These are phyloP conservation scores for Cryptus armator DNA, from an alignment of 2,888 invertebrate genomes.

Conservation along the genomic window DNA sequence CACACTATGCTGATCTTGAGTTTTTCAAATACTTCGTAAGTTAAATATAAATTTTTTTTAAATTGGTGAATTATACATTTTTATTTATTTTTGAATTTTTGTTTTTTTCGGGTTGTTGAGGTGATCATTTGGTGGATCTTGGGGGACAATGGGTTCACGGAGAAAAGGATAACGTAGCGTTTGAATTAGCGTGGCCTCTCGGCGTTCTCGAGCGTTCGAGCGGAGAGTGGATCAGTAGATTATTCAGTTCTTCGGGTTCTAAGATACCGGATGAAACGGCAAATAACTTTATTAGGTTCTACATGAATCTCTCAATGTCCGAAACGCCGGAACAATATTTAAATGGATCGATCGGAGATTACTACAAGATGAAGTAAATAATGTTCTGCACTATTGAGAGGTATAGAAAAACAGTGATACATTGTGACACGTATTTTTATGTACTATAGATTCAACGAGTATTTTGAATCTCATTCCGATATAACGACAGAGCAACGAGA, in stretches of 20 bases:
- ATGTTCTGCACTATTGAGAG: neutral
- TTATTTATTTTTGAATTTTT: neutral
- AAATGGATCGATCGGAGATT: slow-evolving; percentile 61
- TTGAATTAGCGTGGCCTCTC: slow-evolving; percentile 75
- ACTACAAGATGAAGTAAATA: slow-evolving; percentile 61
- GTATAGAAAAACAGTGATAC: neutral
- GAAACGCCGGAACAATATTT: no score
- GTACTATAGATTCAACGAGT: slow-evolving; percentile 62
- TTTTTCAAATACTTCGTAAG: no score
- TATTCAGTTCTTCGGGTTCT: slow-evolving; percentile 54
- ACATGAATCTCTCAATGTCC: slow-evolving; percentile 3
- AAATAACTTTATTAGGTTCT: slow-evolving; percentile 6
- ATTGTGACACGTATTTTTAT: neutral
- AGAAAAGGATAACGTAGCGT: slow-evolving; percentile 74
- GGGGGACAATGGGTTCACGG: slow-evolving; percentile 81
- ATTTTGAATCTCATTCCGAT: slow-evolving; percentile 66
- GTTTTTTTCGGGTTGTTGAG: slow-evolving; percentile 61
- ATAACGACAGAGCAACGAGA: slow-evolving; percentile 63
- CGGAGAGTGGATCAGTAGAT: neutral
- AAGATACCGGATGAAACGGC: slow-evolving; percentile 21
- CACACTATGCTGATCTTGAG: no score
- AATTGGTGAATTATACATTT: no score
- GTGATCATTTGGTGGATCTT: slow-evolving; percentile 74
- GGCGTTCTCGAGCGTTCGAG: slow-evolving; percentile 57
- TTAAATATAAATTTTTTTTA: no score